phyloP scores from a whole-genome alignment of 2,888 invertebrate genomes.

The Trichacis sp. region DNA sequence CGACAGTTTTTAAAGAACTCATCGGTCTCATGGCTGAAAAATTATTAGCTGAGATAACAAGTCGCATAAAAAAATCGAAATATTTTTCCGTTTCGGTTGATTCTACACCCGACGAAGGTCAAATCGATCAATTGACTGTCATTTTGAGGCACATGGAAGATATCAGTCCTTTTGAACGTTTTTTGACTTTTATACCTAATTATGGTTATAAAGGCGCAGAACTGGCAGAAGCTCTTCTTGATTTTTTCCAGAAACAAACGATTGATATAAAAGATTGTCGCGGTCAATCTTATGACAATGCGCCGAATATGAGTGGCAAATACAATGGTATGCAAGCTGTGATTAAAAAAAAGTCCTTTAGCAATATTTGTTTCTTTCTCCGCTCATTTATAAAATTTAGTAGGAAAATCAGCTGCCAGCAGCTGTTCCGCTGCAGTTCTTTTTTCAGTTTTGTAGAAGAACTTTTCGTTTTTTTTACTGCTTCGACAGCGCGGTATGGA shows the following conservation, averaged over 20 bases:
- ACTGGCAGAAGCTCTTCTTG: constrained; percentile 37
- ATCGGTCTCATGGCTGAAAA: constrained; percentile 31
- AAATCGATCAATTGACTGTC: constrained; percentile 48
- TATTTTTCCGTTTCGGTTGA: constrained; percentile 49
- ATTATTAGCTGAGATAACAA: constrained; percentile 24
- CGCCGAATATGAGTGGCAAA: constrained; percentile 48
- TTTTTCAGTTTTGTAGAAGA: constrained; percentile 44
- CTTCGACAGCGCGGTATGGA: constrained; percentile 26
- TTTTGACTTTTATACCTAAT: constrained; percentile 45
- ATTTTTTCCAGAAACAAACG: constrained; percentile 35
- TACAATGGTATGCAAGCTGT: constrained; percentile 46
- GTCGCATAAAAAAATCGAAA: constrained; percentile 28
- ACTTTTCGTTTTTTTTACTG: constrained; percentile 41
- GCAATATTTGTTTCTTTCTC: constrained; percentile 39
- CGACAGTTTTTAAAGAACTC: constrained; percentile 41
- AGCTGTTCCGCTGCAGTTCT: constrained; percentile 38
- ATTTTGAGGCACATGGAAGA: constrained; percentile 42
- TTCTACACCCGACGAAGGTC: constrained; percentile 46
- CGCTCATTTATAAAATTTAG: constrained; percentile 44
- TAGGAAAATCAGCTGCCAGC: constrained; percentile 46
- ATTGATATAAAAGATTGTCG: constrained; percentile 45
- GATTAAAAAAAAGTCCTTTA: no score
- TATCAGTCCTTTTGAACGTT: constrained; percentile 45
- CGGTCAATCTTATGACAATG: constrained; percentile 47
- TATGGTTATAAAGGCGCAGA: constrained; percentile 28